Base-by-base conservation (phyloP, 2,113 vertebrate species). In the Oryzias curvinotus region DNA sequence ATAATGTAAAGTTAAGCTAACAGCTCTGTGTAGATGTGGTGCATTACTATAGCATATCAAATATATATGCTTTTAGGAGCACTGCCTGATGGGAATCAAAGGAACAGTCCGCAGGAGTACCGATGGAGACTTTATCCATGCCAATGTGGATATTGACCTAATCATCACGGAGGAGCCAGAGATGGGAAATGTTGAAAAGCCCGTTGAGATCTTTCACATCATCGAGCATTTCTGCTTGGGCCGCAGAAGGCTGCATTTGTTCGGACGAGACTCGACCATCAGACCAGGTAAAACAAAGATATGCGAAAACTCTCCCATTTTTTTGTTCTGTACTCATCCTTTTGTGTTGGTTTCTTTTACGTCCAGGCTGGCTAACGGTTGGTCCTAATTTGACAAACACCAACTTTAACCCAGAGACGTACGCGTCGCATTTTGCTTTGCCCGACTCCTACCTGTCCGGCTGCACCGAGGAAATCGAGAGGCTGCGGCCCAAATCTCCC, bases 1-100 rank as follows among this genome's bases (percentile, higher is more conserved):
- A 8, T 12, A 12, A 36, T 36, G 8, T 12, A 10, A 36, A 36
- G 36, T 12, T 8, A 10, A 36, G 36, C 8, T 36, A 3, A 12
- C 12, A 36, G 36, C 36, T 2, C 30, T 36, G 7, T 65, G 1
- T 26, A 57, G 30, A 36, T 5, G 36, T 21, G 4, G n/a, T 21
- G 19, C 17, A 10, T 0, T 6, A 26, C 17, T 1, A 7, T 45
- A 14, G 47, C 45, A 43, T 46, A 23, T 21, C 52, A 43, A 7
- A 25, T 8, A 12, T 7, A 5, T 16, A 16, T 16, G 2, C 14
- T 28, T 47, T 16, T 49, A 99, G 97, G 97, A 99, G 66, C 97
- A 99, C 75, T 99, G 97, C 85, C 92, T 99, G 14, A 98, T 98
- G 97, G 97, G 97, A 52, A 99, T 98, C 77, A 98, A 96, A 85